A percentile compares a stretch with the other conserved stretches of the same genome.
These are phyloP conservation scores for Bombyx mandarina DNA, from an alignment of 1,140 invertebrate genomes.

Conservation along the genomic window DNA sequence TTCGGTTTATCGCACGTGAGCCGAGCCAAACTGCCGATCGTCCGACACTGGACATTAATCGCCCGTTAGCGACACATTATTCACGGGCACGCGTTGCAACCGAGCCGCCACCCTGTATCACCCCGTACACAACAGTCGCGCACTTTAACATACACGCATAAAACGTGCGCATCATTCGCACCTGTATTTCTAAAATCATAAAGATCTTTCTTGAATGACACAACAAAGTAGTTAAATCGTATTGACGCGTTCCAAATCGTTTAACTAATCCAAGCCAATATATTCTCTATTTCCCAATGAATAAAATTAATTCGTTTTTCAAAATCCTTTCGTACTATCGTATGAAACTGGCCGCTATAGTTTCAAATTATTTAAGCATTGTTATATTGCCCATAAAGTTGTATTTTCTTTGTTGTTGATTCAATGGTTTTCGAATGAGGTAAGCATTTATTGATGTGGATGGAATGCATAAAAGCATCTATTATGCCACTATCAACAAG, in stretches of 20 bases:
- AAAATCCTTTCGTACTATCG: conserved; percentile 42
- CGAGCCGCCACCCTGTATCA: conserved; percentile 51
- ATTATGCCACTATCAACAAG: conserved; percentile 59
- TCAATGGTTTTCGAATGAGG: conserved; percentile 8
- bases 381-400: conserved; percentile 13
- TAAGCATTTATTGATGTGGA: conserved; percentile 39
- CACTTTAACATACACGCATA: conserved; percentile 10
- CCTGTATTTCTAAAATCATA: too few relatives aligned
- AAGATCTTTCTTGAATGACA: too few relatives aligned
- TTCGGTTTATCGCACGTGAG: conserved; percentile 5
- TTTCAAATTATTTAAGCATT: conserved; percentile 16
- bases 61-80: conserved; percentile 61
- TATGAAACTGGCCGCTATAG: conserved; percentile 26
- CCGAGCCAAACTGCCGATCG: conserved; percentile 31
- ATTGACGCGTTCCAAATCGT: conserved; percentile 28
- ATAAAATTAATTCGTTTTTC: conserved; percentile 64
- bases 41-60: conserved; percentile 53
- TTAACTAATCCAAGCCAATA: conserved; percentile 66
- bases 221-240: conserved; percentile 12
- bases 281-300: conserved; percentile 62
- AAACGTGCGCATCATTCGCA: neutral
- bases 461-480: conserved; percentile 53
- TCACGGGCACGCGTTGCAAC: conserved; percentile 61
- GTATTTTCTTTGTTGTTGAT: conserved; percentile 11
- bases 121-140: conserved; percentile 19